These are phyloP conservation scores for Helogale parvula DNA, from an alignment of 2,113 vertebrate species.

Conservation along the genomic window DNA sequence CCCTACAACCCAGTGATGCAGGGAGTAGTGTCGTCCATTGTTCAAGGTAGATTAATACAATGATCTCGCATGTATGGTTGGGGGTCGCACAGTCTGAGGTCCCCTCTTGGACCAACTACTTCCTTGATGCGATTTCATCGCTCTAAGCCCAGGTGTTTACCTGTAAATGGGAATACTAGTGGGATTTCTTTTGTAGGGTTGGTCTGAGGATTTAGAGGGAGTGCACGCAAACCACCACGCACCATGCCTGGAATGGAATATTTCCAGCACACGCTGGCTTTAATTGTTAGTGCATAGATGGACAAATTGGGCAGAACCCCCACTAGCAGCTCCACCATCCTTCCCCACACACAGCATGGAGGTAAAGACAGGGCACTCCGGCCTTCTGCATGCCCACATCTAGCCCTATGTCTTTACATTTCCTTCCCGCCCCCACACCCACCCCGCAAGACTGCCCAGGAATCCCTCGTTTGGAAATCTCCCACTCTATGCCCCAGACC, in stretches of 20 bases:
- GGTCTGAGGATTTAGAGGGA: background rate
- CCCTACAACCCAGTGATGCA: too few species aligned
- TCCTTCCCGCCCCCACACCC: background rate
- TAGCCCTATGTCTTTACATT: background rate
- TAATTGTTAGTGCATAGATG: background rate
- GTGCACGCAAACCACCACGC: background rate
- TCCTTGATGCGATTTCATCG: background rate
- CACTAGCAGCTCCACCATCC: too few species aligned
- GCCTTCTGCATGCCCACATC: background rate
- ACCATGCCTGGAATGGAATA: background rate
- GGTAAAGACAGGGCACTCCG: background rate
- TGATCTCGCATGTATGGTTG: background rate
- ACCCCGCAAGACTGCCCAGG: background rate
- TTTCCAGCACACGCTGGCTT: background rate
- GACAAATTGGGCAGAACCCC: background rate
- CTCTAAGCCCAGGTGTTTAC: background rate
- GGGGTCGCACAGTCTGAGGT: background rate
- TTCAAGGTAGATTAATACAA: background rate
- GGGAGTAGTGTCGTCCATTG: background rate
- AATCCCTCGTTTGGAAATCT: background rate
- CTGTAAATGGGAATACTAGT: too few species aligned
- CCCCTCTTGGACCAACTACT: background rate
- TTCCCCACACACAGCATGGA: background rate
- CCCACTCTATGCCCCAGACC: background rate
- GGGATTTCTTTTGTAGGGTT: background rate